Conservation (phyloP, 2,797 vertebrate genomes). For the Oreochromis grahami region DNA sequence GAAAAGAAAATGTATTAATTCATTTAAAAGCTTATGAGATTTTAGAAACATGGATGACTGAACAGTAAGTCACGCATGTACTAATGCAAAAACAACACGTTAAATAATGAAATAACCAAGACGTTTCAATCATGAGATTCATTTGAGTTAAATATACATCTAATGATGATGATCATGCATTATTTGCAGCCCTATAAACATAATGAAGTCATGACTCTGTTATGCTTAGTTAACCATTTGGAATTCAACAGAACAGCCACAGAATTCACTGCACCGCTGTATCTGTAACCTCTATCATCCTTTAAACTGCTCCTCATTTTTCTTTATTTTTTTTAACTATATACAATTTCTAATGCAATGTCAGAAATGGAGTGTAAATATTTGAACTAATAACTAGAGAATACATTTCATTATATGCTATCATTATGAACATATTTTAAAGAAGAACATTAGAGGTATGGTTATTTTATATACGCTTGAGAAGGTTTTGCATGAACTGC, state of each 20-base stretch:
- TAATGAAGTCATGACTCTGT: not conserved
- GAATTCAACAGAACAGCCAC: accelerated
- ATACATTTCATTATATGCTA: not conserved
- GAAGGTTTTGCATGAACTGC: not conserved
- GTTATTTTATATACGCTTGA: not conserved
- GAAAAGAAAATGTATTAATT: not conserved
- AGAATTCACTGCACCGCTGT: not conserved
- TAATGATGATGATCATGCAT: not conserved
- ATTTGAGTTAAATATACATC: not conserved
- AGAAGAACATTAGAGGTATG: not conserved
- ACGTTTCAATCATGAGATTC: not conserved
- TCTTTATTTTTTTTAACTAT: accelerated
- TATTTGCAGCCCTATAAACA: not conserved
- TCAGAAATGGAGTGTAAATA: too few relatives aligned
- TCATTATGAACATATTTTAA: not conserved
- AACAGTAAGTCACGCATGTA: not conserved
- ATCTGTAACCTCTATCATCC: not conserved
- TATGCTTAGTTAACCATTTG: not conserved
- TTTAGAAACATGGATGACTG: not conserved
- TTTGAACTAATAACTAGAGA: too few relatives aligned
- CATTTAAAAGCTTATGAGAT: not conserved
- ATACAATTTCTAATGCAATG: too few relatives aligned
- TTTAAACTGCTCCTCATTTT: not conserved
- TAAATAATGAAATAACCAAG: not conserved
- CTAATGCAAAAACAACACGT: not conserved